These are phyloP conservation scores for Pogonocichla stellata DNA, from an alignment of 2,113 vertebrate genomes.

Conservation along the genomic window DNA sequence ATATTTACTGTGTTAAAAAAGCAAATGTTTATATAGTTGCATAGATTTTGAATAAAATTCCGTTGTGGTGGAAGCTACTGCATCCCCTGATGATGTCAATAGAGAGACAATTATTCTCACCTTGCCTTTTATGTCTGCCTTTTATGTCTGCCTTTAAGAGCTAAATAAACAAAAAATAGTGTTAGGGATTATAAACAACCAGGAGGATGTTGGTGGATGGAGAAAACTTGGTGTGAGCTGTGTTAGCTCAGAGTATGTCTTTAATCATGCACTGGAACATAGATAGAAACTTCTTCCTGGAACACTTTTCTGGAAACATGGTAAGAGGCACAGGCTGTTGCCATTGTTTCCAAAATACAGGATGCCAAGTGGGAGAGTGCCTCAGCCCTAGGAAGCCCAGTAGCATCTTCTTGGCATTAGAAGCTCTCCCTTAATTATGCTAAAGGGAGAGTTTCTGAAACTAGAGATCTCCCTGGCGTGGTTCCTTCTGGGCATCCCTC, in stretches of 20 bases:
- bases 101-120: neutral
- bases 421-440: neutral
- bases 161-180: neutral
- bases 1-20: neutral
- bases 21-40: neutral
- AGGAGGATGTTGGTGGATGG: neutral
- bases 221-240: neutral
- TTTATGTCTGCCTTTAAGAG: neutral
- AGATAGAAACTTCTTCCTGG: conserved; percentile 56
- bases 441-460: conserved; percentile 1
- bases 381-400: conserved; percentile 4
- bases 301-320: conserved; percentile 27
- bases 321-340: neutral
- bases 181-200: neutral
- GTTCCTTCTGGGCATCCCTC: neutral
- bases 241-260: neutral
- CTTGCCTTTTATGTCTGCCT: neutral
- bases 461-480: neutral
- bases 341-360: conserved; percentile 45
- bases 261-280: conserved; percentile 31
- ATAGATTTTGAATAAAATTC: neutral
- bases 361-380: neutral
- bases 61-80: neutral
- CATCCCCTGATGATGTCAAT: neutral
- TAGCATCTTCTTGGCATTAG: conserved; percentile 1